These are phyloP conservation scores for Ernsta delagoae DNA, from an alignment of 2,888 invertebrate genomes.

Conservation along the genomic window DNA sequence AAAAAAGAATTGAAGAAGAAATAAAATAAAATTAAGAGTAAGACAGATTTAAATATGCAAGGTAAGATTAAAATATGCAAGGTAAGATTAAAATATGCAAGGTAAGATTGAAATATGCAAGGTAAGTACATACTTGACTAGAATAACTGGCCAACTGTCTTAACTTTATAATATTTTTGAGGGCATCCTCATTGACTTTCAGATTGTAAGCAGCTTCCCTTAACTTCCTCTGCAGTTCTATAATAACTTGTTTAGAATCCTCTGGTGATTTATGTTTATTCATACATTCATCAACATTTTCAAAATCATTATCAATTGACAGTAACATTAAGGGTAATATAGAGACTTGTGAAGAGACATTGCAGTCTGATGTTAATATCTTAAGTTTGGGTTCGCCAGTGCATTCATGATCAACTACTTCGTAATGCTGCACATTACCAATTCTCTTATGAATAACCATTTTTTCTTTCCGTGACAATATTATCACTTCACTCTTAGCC, in stretches of 20 bases:
- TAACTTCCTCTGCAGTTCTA: conserved; percentile 60
- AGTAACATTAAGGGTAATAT: conserved; percentile 37
- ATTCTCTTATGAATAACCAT: conserved; percentile 53
- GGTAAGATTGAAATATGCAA: too few relatives aligned
- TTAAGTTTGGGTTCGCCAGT: conserved; percentile 59
- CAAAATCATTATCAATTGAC: conserved; percentile 62
- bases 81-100: too few relatives aligned
- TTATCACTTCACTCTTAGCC: conserved; percentile 52
- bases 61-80: too few relatives aligned
- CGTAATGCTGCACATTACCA: conserved; percentile 55
- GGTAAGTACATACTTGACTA: conserved; percentile 1
- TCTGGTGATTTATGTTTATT: conserved; percentile 18
- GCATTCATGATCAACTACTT: conserved; percentile 56
- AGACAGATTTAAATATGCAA: too few relatives aligned
- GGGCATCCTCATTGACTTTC: conserved; percentile 57
- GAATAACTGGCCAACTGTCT: conserved; percentile 12
- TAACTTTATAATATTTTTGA: conserved; percentile 50
- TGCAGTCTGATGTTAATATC: conserved; percentile 45
- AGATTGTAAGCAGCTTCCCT: conserved; percentile 63
- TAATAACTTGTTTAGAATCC: conserved; percentile 4
- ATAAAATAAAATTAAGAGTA: too few relatives aligned
- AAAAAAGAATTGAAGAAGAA: too few relatives aligned
- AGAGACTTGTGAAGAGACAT: background rate
- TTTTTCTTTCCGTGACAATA: conserved; percentile 55
- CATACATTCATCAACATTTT: conserved; percentile 46